These are phyloP conservation scores for Rhynchonycteris naso DNA, from an alignment of 2,797 vertebrate genomes.

Conservation along the genomic window DNA sequence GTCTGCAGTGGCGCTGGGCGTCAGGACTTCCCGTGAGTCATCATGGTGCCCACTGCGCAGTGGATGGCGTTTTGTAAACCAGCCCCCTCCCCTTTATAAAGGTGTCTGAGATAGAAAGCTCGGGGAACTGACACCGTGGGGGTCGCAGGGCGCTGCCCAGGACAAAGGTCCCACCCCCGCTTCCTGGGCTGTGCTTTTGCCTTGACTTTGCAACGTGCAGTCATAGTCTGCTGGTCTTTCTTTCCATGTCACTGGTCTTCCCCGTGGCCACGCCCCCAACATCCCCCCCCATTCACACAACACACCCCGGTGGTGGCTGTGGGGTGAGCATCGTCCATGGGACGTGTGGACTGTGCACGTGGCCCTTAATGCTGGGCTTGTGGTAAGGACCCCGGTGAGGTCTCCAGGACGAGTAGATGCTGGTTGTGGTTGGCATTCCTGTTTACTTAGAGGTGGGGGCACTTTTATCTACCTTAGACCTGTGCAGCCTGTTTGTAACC, in stretches of 20 bases:
- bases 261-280: no score
- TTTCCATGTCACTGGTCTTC: accelerated
- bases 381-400: no score
- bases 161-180: not conserved
- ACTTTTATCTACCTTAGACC: not conserved
- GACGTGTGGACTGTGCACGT: accelerated
- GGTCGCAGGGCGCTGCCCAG: not conserved
- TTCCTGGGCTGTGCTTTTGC: accelerated
- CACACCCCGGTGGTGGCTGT: accelerated
- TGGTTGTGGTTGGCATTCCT: accelerated
- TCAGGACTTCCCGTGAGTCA: accelerated
- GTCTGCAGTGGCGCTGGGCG: not conserved
- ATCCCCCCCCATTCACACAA: not conserved
- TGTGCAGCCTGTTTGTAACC: not conserved
- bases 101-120: not conserved
- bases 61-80: accelerated
- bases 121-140: not conserved
- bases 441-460: accelerated
- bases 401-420: accelerated
- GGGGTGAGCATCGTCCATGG: accelerated
- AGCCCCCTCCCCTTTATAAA: accelerated
- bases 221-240: not conserved
- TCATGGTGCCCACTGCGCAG: accelerated
- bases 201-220: accelerated
- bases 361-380: no score